Base-by-base conservation (phyloP, 2,888 invertebrate genomes). In the Frankliniella fusca region DNA sequence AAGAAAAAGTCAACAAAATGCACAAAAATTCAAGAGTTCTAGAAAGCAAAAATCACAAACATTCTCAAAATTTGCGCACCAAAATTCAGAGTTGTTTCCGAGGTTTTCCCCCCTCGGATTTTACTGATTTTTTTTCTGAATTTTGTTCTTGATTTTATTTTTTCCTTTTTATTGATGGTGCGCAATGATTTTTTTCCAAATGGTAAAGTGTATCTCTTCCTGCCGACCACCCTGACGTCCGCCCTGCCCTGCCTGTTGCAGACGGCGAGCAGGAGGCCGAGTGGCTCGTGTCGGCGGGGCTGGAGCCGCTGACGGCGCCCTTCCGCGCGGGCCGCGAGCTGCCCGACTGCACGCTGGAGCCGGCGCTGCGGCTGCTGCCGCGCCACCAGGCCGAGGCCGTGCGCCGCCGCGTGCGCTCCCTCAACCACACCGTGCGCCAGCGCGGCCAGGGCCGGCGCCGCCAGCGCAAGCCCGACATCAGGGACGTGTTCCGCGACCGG, bases 401-500 rank as follows among this genome's bases (percentile, higher is more conserved):
- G 48, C 90, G 93, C 85, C 90, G 93, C 82, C 90, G 95, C 28
- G 94, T 95, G 49, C 90, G 92, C 82, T 92, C 94, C 15, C 90
- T 95, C 83, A 95, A 95, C 88, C 92, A 93, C 84, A 95, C 95
- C 0, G 91, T 94, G 54, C 90, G 93, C 82, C 91, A 92, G 86
- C 90, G 92, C 85, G 89, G 88, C 83, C 90, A 91, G 81, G 90
- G 93, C n/a, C 85, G 86, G 61, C 85, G 86, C 8, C 84, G 90
- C 76, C 90, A 90, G 80, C 91, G 92, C 83, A 93, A 94, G 86
- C 94, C 94, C 20, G 95, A 96, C 87, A 94, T 95, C 83, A 89
- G 95, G 85, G 95, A 95, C 88, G 93, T 96, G 81, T 94, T 95
- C 86, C 92, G 94, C 87, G 94, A 95, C 88, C 92, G 94, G 87